Evolutionary conservation across 2,797 vertebrate species (phyloP), one percentile per base, ranked within the genome.

Genomic region (Dromococcyx pavoninus): DNA sequence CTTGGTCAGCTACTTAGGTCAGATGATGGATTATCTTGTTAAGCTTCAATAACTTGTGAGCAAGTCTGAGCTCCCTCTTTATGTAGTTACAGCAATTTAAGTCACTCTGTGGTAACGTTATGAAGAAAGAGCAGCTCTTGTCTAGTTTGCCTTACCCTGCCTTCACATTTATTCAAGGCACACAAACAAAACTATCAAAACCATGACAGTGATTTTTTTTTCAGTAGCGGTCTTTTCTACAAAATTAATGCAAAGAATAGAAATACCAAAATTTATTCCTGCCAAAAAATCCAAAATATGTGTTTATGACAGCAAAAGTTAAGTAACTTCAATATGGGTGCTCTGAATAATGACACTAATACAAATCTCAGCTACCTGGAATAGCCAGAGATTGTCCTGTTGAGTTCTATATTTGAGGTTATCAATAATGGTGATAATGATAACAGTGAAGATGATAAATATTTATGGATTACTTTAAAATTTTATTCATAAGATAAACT

Each of bases 21-120:
- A 62, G 86, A 12, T 56, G 86, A 93, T 86, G 73, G 88, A 90
- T 94, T 81, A 54, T 43, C 71, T 90, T 76, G 66, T 70, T 88
- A 71, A 73, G 44, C 64, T 76, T 86, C 86, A 88, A 12, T 53
- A 96, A 90, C 70, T 60, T 48, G 44, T 60, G 73, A 93, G 83
- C n/a, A 44, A 90, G 57, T 75, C 82, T 27, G 39, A 94, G 70
- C 60, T 78, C 76, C 46, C 33, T 84, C 66, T 92, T 74, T 9
- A 39, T 73, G 18, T 13, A 75, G 62, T 76, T 66, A 44, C 14
- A 57, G 56, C 76, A 60, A 22, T 79, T 75, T 22, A 4, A 10
- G 58, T 76, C 51, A 25, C 28, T 1, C 15, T 51, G 75, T 69
- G 65, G 87, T 69, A 60, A 65, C 7, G 56, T 32, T 53, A n/a